Base-by-base conservation (phyloP, 2,113 vertebrate species). In the Crotalus viridis region DNA sequence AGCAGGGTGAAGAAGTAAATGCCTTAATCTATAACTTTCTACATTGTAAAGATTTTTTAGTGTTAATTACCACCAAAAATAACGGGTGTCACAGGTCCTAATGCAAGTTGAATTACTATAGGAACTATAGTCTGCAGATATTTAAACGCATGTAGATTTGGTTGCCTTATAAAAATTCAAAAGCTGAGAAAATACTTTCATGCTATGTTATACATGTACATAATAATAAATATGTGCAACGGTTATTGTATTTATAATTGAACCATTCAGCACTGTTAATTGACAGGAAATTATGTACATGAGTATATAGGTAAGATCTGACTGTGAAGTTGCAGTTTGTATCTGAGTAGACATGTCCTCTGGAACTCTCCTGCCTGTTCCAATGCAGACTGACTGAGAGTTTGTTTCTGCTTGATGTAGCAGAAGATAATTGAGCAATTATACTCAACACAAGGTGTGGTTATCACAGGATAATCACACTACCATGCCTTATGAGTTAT, bases 371-470 rank as follows among this genome's bases (percentile, higher is more conserved):
- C 94, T 91, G 89, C 85, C 94, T 94, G 88, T 89, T 87, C 52
- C 19, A 10, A 24, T 24, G 19, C 43, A 86, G 1, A 57, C 93
- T n/a, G 88, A 55, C 51, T 95, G 93, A n/a, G 93, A 33, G 0
- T 17, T 96, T 92, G 48, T 48, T 81, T 33, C 28, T 94, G 93
- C 33, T 22, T 91, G 95, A 92, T 81, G 61, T 94, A 92, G 51
- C 91, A 15, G 26, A 94, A 94, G 87, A 51, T 95, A 95, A 61
- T 95, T 94, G 90, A 93, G 28, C 33, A 87, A 28, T 74, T 94
- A 10, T 13, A 81, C 10, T 92, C 91, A 92, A 52, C 64, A 89
- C 21, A 92, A 74, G 90, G 91, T 88, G 93, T 94, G 91, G 87
- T 93, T 96, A 85, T 90, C 88, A 43, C 48, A 61, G 89, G 52